A percentile compares a stretch with the other conserved stretches of the same genome.
phyloP scores from a whole-genome alignment of 2,113 vertebrate species.

The Anas platyrhynchos region DNA sequence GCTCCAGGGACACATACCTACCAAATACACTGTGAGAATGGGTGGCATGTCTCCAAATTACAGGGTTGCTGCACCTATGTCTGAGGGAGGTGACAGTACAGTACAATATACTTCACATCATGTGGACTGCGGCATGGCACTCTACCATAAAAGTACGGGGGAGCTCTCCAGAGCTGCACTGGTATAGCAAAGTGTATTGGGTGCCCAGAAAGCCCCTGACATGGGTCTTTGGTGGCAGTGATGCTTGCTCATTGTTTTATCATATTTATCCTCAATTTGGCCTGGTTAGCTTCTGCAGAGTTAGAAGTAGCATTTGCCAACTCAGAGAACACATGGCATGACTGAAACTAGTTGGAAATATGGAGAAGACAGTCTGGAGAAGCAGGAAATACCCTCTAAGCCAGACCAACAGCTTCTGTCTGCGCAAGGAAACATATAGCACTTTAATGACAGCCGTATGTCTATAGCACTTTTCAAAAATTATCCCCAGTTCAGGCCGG shows the following conservation, averaged over 20 bases:
- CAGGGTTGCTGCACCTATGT: background rate
- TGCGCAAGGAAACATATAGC: background rate
- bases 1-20: background rate
- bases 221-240: background rate
- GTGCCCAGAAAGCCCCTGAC: background rate
- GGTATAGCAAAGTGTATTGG: background rate
- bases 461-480: background rate
- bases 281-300: background rate
- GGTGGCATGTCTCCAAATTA: rapidly evolving
- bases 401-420: background rate
- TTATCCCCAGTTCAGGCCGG: background rate
- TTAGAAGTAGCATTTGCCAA: background rate
- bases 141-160: background rate
- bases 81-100: background rate
- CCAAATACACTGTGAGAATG: background rate
- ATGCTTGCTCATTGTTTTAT: background rate
- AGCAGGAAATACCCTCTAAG: background rate
- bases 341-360: background rate
- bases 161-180: background rate
- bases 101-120: rapidly evolving
- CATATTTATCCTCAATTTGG: background rate
- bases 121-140: background rate
- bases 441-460: background rate
- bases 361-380: background rate
- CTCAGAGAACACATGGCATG: background rate